These are phyloP conservation scores for Ceratotherium simum DNA, from an alignment of 2,113 vertebrate species.

Conservation along the genomic window DNA sequence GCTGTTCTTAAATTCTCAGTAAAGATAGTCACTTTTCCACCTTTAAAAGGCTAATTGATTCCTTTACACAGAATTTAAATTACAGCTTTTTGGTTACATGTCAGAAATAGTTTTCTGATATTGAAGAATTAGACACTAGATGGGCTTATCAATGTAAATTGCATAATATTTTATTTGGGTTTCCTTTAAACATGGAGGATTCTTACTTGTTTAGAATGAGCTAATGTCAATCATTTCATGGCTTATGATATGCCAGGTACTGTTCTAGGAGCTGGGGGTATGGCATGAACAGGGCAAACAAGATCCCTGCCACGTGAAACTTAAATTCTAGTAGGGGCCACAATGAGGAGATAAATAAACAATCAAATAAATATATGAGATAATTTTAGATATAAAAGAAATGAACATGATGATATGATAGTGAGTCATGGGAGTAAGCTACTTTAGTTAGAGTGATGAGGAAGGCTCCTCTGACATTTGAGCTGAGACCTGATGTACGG, in stretches of 20 bases:
- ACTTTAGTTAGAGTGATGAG: not conserved
- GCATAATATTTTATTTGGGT: not conserved
- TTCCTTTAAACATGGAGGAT: not conserved
- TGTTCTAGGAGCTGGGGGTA: not conserved
- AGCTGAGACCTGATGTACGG: not conserved
- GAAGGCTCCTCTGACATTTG: not conserved
- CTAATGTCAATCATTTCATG: not conserved
- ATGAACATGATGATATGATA: not conserved
- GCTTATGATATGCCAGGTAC: not conserved
- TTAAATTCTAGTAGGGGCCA: not conserved
- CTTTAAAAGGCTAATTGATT: too few relatives aligned
- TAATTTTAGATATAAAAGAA: not conserved
- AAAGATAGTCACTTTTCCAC: too few relatives aligned
- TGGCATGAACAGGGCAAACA: not conserved
- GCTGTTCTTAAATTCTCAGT: not conserved
- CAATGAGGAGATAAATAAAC: not conserved
- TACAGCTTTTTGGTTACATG: not conserved
- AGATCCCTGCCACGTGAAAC: not conserved
- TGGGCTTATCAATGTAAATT: not conserved
- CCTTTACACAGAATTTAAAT: not conserved
- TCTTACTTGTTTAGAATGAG: conserved; percentile 19
- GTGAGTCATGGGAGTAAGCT: not conserved
- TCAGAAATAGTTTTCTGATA: not conserved
- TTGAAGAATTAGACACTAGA: not conserved
- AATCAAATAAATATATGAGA: not conserved